Percentiles rank a stretch among this genome's conserved stretches.
Evolutionary conservation across 2,888 invertebrate genomes (phyloP).

Genomic region (Leptopilina syphax): DNA sequence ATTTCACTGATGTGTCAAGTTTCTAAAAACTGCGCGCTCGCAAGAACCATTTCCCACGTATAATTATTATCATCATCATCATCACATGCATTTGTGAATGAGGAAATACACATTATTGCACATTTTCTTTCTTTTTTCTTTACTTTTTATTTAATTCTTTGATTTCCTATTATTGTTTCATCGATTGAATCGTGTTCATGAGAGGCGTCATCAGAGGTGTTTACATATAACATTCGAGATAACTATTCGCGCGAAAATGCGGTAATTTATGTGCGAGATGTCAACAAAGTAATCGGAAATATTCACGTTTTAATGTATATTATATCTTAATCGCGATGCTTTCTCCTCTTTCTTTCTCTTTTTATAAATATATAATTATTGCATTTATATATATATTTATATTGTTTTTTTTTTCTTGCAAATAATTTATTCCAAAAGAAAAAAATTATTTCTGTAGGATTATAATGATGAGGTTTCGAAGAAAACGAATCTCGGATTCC

Average conservation of each 20-base stretch:
- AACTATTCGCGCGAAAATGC: conserved; percentile 13
- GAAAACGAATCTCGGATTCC: no score
- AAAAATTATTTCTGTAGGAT: no score
- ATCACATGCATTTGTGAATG: background rate
- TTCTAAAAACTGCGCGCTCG: conserved; percentile 5
- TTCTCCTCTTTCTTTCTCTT: conserved; percentile 32
- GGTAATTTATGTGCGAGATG: conserved; percentile 28
- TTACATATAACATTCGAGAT: conserved; percentile 1
- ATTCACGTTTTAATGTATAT: conserved; percentile 6
- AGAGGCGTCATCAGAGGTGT: background rate
- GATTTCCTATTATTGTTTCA: background rate
- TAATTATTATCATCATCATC: conserved; percentile 15
- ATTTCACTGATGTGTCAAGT: conserved; percentile 17
- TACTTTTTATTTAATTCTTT: no score
- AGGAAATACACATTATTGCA: conserved; percentile 28
- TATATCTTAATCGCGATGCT: conserved; percentile 20
- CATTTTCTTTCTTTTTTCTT: conserved; percentile 1
- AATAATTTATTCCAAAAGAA: no score
- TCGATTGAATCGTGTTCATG: background rate
- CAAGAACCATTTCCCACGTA: conserved; percentile 27
- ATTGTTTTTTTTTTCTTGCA: no score
- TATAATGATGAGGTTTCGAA: no score
- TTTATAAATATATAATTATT: background rate
- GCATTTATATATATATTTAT: no score
- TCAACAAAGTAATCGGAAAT: background rate